A percentile compares a stretch with the other conserved stretches of the same genome.
Evolutionary conservation across 2,888 invertebrate genomes (phyloP).

Genomic region (Gortyna flavago): DNA sequence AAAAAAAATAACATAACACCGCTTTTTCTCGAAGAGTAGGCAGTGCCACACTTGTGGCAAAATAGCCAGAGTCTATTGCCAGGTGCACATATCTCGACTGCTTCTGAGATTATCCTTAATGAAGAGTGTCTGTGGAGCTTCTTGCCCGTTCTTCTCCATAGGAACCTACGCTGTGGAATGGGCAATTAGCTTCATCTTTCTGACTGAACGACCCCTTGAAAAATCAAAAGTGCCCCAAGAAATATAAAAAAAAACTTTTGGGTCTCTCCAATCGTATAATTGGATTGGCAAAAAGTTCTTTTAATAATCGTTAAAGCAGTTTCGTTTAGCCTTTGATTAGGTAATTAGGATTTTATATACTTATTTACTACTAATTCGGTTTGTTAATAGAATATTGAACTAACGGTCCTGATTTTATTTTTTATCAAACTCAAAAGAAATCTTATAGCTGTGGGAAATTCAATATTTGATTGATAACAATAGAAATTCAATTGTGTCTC

Average conservation of each 20-base stretch:
- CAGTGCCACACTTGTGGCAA: background rate
- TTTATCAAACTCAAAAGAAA: background rate
- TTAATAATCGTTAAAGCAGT: conserved; percentile 30
- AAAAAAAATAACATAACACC: background rate
- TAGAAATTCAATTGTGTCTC: no score
- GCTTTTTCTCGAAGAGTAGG: background rate
- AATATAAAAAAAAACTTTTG: background rate
- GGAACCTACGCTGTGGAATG: background rate
- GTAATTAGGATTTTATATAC: conserved; percentile 31
- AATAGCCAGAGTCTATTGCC: background rate
- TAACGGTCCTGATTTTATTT: background rate
- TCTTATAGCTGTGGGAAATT: no score
- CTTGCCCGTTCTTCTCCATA: no score
- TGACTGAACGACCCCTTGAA: background rate
- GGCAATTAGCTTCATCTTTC: no score
- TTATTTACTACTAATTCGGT: background rate
- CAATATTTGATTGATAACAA: no score
- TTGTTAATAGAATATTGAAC: background rate
- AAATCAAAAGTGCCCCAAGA: background rate
- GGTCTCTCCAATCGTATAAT: conserved; percentile 10
- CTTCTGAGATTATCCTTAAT: background rate
- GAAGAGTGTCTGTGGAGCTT: background rate
- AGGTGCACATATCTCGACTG: background rate
- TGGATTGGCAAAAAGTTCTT: conserved; percentile 5
- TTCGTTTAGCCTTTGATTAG: conserved; percentile 9